Conservation (phyloP, 2,888 invertebrate species). For the Elegia similella region DNA sequence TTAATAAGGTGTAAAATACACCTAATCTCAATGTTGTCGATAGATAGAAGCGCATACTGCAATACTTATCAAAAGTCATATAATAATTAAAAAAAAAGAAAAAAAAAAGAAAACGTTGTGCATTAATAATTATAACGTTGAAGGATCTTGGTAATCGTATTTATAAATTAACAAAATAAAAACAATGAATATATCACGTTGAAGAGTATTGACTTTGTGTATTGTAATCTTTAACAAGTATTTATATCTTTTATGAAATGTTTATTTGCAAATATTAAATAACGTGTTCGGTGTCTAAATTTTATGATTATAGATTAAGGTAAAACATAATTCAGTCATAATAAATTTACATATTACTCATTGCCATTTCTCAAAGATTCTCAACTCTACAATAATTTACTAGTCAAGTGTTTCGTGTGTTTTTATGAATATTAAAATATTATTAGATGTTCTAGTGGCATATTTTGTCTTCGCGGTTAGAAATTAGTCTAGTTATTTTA, state of each 20-base stretch:
- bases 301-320: not conserved
- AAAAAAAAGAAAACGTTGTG: too few species aligned
- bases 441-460: slow-evolving; percentile 1
- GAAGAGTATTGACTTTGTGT: too few species aligned
- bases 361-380: not conserved
- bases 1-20: too few species aligned
- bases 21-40: too few species aligned
- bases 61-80: too few species aligned
- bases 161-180: too few species aligned
- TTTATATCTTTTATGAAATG: not conserved
- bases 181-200: too few species aligned
- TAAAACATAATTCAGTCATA: not conserved
- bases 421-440: not conserved
- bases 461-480: not conserved
- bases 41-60: too few species aligned
- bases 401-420: slow-evolving; percentile 4
- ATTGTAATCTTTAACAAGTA: not conserved
- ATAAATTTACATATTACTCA: not conserved
- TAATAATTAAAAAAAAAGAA: too few species aligned
- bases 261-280: not conserved
- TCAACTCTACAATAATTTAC: not conserved
- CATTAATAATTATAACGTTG: too few species aligned
- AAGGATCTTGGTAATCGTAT: too few species aligned
- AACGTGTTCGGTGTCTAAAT: not conserved
- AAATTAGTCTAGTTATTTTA: not conserved